Percentiles rank a stretch among this genome's conserved stretches.
Evolutionary conservation across 2,797 vertebrate genomes (phyloP).

Genomic region (Australoheros facetus): DNA sequence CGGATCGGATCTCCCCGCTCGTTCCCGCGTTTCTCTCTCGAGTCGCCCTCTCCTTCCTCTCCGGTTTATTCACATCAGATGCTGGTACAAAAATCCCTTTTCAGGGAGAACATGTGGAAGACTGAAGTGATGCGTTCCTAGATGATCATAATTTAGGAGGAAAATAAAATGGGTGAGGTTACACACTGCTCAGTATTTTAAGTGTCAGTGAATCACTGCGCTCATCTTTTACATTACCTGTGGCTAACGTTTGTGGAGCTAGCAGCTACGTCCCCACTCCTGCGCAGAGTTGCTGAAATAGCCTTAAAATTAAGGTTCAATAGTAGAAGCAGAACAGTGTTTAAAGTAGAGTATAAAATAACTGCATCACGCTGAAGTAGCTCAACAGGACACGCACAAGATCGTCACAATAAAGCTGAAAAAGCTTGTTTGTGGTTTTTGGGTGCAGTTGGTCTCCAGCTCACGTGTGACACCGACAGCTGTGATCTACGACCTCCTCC

Average conservation of each 20-base stretch:
- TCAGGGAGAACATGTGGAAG: not conserved
- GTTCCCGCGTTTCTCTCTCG: not conserved
- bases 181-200: not conserved
- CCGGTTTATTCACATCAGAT: not conserved
- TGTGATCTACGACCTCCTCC: constrained; percentile 9
- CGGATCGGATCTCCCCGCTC: not conserved
- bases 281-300: no score
- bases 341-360: no score
- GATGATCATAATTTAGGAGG: not conserved
- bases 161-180: not conserved
- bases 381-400: no score
- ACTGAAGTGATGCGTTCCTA: not conserved
- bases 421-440: not conserved
- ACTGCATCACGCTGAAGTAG: no score
- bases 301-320: no score
- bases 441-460: not conserved
- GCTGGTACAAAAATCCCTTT: not conserved
- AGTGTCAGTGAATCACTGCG: no score
- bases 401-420: no score
- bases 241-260: not conserved
- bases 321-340: no score
- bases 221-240: not conserved
- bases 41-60: not conserved
- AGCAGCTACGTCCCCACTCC: not conserved
- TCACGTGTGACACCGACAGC: constrained; percentile 8